Evolutionary conservation across 1,140 invertebrate species (phyloP), one percentile per base, ranked within the genome.

Genomic region (Ostrea edulis): DNA sequence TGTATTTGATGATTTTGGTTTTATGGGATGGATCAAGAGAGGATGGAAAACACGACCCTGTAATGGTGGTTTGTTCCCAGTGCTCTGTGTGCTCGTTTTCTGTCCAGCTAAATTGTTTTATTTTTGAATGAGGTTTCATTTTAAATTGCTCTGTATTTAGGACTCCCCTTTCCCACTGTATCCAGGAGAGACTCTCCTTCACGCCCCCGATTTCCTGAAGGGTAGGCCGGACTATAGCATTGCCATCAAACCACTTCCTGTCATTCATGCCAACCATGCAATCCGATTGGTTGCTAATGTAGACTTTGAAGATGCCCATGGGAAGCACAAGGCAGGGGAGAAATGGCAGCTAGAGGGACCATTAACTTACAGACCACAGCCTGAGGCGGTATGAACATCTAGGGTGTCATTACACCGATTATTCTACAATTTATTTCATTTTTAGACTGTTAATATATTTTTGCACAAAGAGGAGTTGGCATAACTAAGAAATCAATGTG

Each of bases 161-260:
- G 95, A 95, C 14, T 71, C 62, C 51, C 95, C 95, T n/a, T 96
- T 96, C 90, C 95, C 95, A 51, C 90, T 96, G 11, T 96, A 96
- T 91, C 95, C 95, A 82, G 95, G 95, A 9, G 95, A 96, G 91
- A 81, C 84, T n/a, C 84, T 96, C 17, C 54, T 84, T 62, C 86
- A 87, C 71, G 93, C 94, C 8, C 82, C 86, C 54, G 82, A 90
- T 20, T 93, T 89, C 87, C 77, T 86, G 55, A 85, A 83, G 71
- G 35, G 85, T 35, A 20, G 82, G 17, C 55, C 44, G 11, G 86
- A 92, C 29, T 93, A 91, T 81, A 77, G 81, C 11, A 81, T 62
- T 17, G 93, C 92, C 3, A 90, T 94, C 7, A 93, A 93, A 68
- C 89, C 88, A 9, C 89, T 95, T 53, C 94, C 93, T 58, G 93